These are phyloP conservation scores for Escarpia spicata DNA, from an alignment of 2,888 invertebrate genomes.

Conservation along the genomic window DNA sequence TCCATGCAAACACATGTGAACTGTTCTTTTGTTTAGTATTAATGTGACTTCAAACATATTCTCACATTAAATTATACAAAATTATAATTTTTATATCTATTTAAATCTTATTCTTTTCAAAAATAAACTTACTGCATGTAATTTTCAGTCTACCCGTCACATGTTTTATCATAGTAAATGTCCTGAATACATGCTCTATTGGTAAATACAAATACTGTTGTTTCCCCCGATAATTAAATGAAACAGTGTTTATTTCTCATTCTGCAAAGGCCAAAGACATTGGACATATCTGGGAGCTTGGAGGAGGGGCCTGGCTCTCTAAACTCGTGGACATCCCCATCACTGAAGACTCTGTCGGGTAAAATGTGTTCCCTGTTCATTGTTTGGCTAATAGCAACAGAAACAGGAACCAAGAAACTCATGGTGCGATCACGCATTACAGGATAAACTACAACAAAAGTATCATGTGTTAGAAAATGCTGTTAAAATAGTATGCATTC, in stretches of 20 bases:
- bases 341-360: slow-evolving; percentile 64
- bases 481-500: too few species aligned
- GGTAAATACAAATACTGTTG: neutral
- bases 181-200: neutral
- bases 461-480: too few species aligned
- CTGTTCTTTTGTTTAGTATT: neutral
- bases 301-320: slow-evolving; percentile 71
- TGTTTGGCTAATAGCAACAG: neutral
- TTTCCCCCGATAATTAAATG: neutral
- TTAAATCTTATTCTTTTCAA: too few species aligned
- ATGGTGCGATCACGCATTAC: too few species aligned
- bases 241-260: slow-evolving; percentile 18
- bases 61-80: neutral
- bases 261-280: slow-evolving; percentile 71
- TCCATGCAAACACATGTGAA: too few species aligned
- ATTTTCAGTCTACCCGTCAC: neutral
- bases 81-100: too few species aligned
- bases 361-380: neutral
- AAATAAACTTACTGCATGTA: too few species aligned
- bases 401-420: too few species aligned
- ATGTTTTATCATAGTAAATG: neutral
- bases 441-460: too few species aligned
- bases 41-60: neutral
- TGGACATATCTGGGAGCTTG: slow-evolving; percentile 88
- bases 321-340: slow-evolving; percentile 69